Evolutionary conservation across 2,888 invertebrate genomes (phyloP), one percentile per base, ranked within the genome.

Genomic region (Metallyticus violacea): DNA sequence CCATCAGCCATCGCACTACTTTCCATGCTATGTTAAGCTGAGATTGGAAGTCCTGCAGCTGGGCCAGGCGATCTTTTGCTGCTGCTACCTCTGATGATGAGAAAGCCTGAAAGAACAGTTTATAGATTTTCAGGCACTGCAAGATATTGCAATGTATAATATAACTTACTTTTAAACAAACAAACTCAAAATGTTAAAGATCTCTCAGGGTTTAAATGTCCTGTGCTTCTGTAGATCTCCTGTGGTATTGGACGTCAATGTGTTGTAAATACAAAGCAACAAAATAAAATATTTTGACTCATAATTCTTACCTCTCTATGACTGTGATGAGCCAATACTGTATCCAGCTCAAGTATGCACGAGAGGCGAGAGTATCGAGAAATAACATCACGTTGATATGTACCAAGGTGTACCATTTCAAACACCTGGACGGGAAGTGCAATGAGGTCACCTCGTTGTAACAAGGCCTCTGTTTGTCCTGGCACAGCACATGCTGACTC

Each of bases 1-100:
- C 98, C 95, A 98, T 97, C 26, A 99, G 94, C 99, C 99, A 99
- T 26, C 99, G 95, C 79, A 97, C 96, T 26, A 96, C 96, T 90
- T 98, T 97, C 99, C 99, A 99, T 3, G 97, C 95, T 0, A 94
- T 92, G 90, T 99, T 99, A 81, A 99, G 93, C 90, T 95, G 96
- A 62, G 95, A 93, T 91, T 99, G 98, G 79, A 98, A 94, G 85
- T 97, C 96, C 90, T 97, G 96, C 30, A 99, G 92, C 90, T 96
- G 96, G 0, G 94, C 93, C 78, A 99, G 92, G 87, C 97, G 95
- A 90, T 97, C 97, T 91, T 97, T 98, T 86, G 99, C 97, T 3
- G 95, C 94, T 88, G 96, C 95, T 29, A 99, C 92, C 91, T 99
- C 99, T 5, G 95, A 95, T 85, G 96, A 96, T 2, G 98, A 98